phyloP scores from a whole-genome alignment of 2,113 vertebrate species.

The Triplophysa dalaica region DNA sequence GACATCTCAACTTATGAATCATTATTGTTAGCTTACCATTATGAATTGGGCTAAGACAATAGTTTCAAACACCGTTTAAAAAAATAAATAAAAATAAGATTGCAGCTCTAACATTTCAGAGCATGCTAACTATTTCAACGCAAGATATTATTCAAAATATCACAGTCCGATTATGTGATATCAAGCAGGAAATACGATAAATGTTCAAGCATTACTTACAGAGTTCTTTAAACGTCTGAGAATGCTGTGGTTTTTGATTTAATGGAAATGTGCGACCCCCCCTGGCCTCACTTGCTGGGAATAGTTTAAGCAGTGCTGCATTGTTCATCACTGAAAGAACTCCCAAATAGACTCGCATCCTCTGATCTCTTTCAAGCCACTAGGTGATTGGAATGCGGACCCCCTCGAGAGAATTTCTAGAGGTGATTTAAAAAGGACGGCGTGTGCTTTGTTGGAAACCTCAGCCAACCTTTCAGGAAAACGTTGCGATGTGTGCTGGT shows the following conservation, averaged over 20 bases:
- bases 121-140: neutral
- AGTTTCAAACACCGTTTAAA: too few species aligned
- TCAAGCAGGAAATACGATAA: slow-evolving; percentile 48
- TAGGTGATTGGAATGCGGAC: slow-evolving; percentile 50
- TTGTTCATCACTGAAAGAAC: slow-evolving; percentile 50
- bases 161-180: slow-evolving; percentile 37
- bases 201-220: slow-evolving; percentile 50
- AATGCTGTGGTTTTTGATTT: slow-evolving; percentile 66
- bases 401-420: slow-evolving; percentile 36
- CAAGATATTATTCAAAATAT: slow-evolving; percentile 35
- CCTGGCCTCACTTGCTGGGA: slow-evolving; percentile 51
- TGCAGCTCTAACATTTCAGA: neutral
- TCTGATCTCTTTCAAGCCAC: slow-evolving; percentile 43
- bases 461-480: slow-evolving; percentile 19
- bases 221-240: slow-evolving; percentile 66
- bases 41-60: too few species aligned
- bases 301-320: slow-evolving; percentile 50
- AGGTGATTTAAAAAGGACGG: slow-evolving; percentile 39
- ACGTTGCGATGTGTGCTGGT: slow-evolving; percentile 20
- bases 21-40: too few species aligned
- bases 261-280: slow-evolving; percentile 55
- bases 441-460: slow-evolving; percentile 20
- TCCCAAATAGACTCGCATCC: slow-evolving; percentile 41
- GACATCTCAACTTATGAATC: too few species aligned
- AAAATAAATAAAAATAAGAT: neutral